Evolutionary conservation across 2,797 vertebrate genomes (phyloP), one percentile per base, ranked within the genome.

Genomic region (Helostoma temminkii): DNA sequence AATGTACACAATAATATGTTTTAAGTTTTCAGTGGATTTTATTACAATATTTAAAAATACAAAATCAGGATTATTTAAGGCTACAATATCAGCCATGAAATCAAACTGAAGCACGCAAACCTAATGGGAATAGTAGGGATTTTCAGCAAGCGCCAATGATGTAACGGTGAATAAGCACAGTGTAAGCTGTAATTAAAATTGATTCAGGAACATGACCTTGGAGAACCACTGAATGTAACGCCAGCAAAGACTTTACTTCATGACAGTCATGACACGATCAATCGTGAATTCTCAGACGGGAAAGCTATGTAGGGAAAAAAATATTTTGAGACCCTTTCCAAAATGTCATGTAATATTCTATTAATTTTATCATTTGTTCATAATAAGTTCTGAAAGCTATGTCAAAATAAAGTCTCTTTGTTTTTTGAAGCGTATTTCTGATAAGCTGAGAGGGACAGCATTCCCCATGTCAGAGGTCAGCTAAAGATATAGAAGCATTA

Each of bases 401-500:
- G 8, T 21, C 16, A 21, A 63, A 58, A 36, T 32, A n/a, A 5
- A 53, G 37, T 42, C 47, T 54, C 37, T 68, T 19, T 66, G 32
- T 22, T 3, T 19, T 15, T 55, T 10, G 60, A n/a, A 19, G 12
- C 48, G 37, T 32, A 34, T 60, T 43, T 11, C 21, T 21, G 26
- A 54, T 24, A 11, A 24, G 26, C 15, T 15, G 18, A 46, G 5
- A 39, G 24, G 7, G 9, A 42, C 36, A n/a, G n/a, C n/a, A 30
- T 71, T 49, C 36, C 21, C 72, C 55, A 63, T 21, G 45, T 21
- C 24, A 36, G 22, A 4, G 42, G 49, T 64, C 58, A 59, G 21
- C 25, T n/a, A 11, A 11, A 2, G 6, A n/a, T 14, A 14, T 10
- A 1, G 24, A 36, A 30, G 21, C 19, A 18, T 37, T 49, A 32